Evolutionary conservation across 35 echinoderm and acorn worm species (phyloP).

Genomic region (Ophiothrix spiculata): DNA sequence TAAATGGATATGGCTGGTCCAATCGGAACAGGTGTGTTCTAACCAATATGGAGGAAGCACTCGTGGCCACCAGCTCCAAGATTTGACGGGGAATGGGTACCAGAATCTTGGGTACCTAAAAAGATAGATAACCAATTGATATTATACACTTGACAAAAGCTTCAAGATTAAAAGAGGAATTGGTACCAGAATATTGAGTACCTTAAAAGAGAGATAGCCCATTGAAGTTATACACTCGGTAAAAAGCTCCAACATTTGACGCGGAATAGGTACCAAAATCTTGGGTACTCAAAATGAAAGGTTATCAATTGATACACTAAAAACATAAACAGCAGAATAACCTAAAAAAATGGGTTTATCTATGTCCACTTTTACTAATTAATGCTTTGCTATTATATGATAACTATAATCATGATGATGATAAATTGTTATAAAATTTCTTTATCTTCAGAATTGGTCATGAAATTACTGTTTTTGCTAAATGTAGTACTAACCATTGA

Average conservation of each 20-base stretch:
- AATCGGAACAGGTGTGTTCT: background rate
- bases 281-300: conserved; percentile 37
- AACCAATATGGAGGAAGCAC: background rate
- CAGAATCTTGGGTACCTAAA: background rate
- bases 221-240: background rate
- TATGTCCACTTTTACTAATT: background rate
- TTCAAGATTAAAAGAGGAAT: background rate
- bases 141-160: too few species aligned
- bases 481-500: conserved; percentile 52
- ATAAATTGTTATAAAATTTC: too few species aligned
- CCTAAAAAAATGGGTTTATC: background rate
- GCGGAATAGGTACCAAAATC: conserved; percentile 75
- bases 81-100: background rate
- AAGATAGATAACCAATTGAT: too few species aligned
- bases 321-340: background rate
- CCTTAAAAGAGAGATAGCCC: too few species aligned
- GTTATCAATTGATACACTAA: too few species aligned
- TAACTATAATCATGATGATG: too few species aligned
- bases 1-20: background rate
- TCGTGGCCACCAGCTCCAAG: background rate
- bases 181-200: background rate
- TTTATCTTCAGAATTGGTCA: too few species aligned
- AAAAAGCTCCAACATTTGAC: background rate
- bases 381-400: background rate
- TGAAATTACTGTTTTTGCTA: too few species aligned